These are phyloP conservation scores for Argyresthia albistria DNA, from an alignment of 2,888 invertebrate genomes.

Conservation along the genomic window DNA sequence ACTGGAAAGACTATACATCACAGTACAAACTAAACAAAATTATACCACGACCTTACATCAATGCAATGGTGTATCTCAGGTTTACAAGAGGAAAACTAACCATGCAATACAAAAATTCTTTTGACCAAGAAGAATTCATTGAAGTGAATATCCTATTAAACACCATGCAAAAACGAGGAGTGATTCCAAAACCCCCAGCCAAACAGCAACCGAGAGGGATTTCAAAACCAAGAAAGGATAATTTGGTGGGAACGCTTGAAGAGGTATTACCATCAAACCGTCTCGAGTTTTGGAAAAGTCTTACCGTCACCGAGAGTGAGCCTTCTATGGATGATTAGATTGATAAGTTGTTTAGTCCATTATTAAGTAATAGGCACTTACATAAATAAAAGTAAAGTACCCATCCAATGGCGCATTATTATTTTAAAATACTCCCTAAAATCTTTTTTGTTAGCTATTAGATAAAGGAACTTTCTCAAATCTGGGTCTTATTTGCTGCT, in stretches of 20 bases:
- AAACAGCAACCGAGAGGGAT: not conserved
- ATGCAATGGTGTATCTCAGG: not conserved
- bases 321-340: constrained; percentile 1
- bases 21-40: not conserved
- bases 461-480: not conserved
- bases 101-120: too few species aligned
- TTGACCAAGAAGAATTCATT: too few species aligned
- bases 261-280: not conserved
- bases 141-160: too few species aligned
- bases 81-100: not conserved
- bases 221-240: constrained; percentile 1
- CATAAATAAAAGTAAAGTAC: not conserved
- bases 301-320: constrained; percentile 1
- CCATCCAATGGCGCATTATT: not conserved
- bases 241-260: not conserved
- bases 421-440: not conserved
- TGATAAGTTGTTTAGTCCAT: constrained; percentile 1
- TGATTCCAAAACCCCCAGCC: not conserved
- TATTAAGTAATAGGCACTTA: not conserved
- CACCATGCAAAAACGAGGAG: not conserved
- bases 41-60: not conserved
- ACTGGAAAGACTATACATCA: not conserved
- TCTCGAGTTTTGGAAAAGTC: constrained; percentile 3
- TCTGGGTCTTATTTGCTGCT: not conserved
- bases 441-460: not conserved